Evolutionary conservation across 2,888 invertebrate species (phyloP).

Genomic region (Pemphredon lugubris): DNA sequence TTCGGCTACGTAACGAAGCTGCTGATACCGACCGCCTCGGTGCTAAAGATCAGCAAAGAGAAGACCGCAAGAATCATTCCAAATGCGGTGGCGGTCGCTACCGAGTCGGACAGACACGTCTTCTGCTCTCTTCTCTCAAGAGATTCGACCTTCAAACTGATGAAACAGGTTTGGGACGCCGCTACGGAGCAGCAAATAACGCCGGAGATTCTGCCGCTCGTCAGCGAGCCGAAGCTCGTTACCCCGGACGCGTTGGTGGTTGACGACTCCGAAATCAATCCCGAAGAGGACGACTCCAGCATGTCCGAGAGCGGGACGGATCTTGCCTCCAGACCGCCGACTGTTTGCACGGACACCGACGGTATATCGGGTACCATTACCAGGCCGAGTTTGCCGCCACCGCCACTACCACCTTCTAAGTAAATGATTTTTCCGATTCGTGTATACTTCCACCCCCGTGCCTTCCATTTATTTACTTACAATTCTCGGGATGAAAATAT

Average conservation of each 20-base stretch:
- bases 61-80: slow-evolving; percentile 97
- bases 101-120: slow-evolving; percentile 91
- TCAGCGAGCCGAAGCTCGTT: slow-evolving; percentile 68
- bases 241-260: slow-evolving; percentile 72
- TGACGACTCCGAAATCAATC: slow-evolving; percentile 76
- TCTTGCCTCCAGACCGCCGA: slow-evolving; percentile 77
- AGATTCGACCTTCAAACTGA: slow-evolving; percentile 92
- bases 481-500: no score
- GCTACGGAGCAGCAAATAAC: slow-evolving; percentile 82
- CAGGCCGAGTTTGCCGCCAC: slow-evolving; percentile 66
- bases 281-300: slow-evolving; percentile 80
- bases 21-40: slow-evolving; percentile 92
- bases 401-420: slow-evolving; percentile 18
- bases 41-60: slow-evolving; percentile 94
- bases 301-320: slow-evolving; percentile 81
- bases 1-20: slow-evolving; percentile 97
- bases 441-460: no score
- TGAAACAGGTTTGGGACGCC: slow-evolving; percentile 92
- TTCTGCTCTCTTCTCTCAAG: slow-evolving; percentile 95
- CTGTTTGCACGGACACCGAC: slow-evolving; percentile 73
- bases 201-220: slow-evolving; percentile 77
- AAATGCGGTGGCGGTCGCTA: slow-evolving; percentile 94
- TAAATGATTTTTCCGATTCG: slow-evolving; percentile 17
- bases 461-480: no score
- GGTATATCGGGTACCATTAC: slow-evolving; percentile 64